Conservation (phyloP, 2,888 invertebrate species). For the Drosophila colorata region DNA sequence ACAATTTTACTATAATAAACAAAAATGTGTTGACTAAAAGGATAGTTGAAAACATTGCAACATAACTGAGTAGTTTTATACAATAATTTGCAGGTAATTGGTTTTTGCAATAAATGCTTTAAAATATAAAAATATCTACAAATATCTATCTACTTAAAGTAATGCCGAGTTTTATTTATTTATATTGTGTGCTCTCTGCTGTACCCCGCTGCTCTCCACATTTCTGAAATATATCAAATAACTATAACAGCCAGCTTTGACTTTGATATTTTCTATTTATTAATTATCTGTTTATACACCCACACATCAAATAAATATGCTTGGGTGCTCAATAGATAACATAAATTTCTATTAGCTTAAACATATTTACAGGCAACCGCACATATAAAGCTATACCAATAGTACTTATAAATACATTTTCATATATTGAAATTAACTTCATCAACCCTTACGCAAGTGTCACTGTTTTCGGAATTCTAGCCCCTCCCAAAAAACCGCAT, state of each 20-base stretch:
- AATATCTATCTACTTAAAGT: background rate
- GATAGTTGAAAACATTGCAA: no score
- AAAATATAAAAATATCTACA: background rate
- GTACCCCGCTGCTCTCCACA: background rate
- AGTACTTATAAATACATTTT: conserved; percentile 8
- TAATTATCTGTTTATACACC: background rate
- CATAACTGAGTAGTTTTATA: no score
- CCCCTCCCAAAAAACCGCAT: conserved; percentile 14
- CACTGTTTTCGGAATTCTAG: conserved; percentile 41
- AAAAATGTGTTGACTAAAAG: no score
- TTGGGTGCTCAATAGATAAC: conserved; percentile 30
- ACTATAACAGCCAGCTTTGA: background rate
- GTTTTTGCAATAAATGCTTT: no score
- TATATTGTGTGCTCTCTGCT: background rate
- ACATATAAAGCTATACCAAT: conserved; percentile 4
- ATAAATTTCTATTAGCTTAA: conserved; percentile 67
- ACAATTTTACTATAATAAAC: no score
- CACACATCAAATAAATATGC: conserved; percentile 2
- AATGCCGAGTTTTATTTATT: background rate
- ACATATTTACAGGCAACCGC: conserved; percentile 17
- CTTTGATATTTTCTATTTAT: background rate
- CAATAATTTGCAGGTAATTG: no score
- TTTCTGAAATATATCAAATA: background rate
- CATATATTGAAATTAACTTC: conserved; percentile 72
- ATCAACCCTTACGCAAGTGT: conserved; percentile 49